A percentile compares a stretch with the other conserved stretches of the same genome.
Conservation (phyloP, 2,888 invertebrate genomes). For the Apamea anceps region DNA sequence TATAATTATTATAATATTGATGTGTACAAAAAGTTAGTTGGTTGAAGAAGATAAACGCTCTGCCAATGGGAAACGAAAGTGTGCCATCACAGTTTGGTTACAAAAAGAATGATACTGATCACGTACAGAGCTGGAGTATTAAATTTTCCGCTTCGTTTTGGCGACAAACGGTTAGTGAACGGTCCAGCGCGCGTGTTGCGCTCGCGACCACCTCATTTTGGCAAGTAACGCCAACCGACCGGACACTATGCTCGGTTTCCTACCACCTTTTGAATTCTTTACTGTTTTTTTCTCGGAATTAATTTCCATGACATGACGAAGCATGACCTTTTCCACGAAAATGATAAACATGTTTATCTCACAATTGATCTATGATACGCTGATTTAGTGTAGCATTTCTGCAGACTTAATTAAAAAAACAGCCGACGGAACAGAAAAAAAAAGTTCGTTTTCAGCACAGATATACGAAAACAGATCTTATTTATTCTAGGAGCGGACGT, state of each 20-base stretch:
- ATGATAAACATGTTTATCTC: slow-evolving; percentile 51
- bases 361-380: slow-evolving; percentile 45
- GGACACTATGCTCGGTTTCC: slow-evolving; percentile 45
- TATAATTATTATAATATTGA: slow-evolving; percentile 75
- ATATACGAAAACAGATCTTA: slow-evolving; percentile 37
- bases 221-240: slow-evolving; percentile 54
- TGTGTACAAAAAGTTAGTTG: slow-evolving; percentile 71
- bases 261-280: slow-evolving; percentile 50
- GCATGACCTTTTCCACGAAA: slow-evolving; percentile 33
- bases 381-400: slow-evolving; percentile 30
- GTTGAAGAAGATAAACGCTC: slow-evolving; percentile 69
- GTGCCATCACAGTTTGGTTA: slow-evolving; percentile 78
- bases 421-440: slow-evolving; percentile 38
- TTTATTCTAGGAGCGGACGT: slow-evolving; percentile 41
- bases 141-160: slow-evolving; percentile 88
- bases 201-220: slow-evolving; percentile 64
- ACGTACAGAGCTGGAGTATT: slow-evolving; percentile 86
- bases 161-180: slow-evolving; percentile 84
- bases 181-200: slow-evolving; percentile 74
- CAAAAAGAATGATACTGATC: slow-evolving; percentile 85
- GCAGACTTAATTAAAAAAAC: slow-evolving; percentile 36
- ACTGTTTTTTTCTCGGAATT: slow-evolving; percentile 43
- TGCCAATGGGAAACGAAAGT: slow-evolving; percentile 83
- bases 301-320: slow-evolving; percentile 45
- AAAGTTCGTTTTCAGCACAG: slow-evolving; percentile 25